A percentile compares a stretch with the other conserved stretches of the same genome.
Conservation (phyloP, 1,140 invertebrate genomes). For the Caenorhabditis latens region DNA sequence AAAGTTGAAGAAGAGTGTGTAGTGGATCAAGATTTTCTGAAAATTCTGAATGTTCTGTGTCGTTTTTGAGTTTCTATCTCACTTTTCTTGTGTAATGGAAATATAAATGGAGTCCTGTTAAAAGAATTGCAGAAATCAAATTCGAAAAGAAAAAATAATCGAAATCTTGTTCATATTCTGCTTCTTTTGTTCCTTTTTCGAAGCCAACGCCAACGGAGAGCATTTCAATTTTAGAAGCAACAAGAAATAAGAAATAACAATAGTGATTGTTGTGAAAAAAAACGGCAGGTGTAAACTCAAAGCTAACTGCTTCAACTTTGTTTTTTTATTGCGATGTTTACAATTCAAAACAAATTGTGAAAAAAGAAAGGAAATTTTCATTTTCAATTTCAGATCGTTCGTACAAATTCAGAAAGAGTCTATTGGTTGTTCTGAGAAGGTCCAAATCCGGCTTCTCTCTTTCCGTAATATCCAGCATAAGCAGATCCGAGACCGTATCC, state of each 20-base stretch:
- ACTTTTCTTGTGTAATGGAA: not conserved
- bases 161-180: not conserved
- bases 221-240: not conserved
- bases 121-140: not conserved
- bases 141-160: constrained; percentile 6
- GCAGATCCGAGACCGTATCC: constrained; percentile 50
- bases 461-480: constrained; percentile 51
- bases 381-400: constrained; percentile 41
- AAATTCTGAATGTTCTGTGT: not conserved
- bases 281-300: too few species aligned
- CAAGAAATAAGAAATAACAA: not conserved
- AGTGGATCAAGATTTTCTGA: not conserved
- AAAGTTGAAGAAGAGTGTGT: not conserved
- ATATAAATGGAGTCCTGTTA: not conserved
- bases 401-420: not conserved
- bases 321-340: too few species aligned
- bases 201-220: not conserved
- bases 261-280: too few species aligned
- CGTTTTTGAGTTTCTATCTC: too few species aligned
- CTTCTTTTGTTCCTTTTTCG: not conserved
- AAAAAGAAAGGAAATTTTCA: too few species aligned
- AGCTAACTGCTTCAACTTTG: too few species aligned
- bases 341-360: too few species aligned
- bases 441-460: constrained; percentile 55
- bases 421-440: not conserved